A percentile compares a stretch with the other conserved stretches of the same genome.
Conservation (phyloP, 2,113 vertebrate genomes). For the Phycodurus eques region DNA sequence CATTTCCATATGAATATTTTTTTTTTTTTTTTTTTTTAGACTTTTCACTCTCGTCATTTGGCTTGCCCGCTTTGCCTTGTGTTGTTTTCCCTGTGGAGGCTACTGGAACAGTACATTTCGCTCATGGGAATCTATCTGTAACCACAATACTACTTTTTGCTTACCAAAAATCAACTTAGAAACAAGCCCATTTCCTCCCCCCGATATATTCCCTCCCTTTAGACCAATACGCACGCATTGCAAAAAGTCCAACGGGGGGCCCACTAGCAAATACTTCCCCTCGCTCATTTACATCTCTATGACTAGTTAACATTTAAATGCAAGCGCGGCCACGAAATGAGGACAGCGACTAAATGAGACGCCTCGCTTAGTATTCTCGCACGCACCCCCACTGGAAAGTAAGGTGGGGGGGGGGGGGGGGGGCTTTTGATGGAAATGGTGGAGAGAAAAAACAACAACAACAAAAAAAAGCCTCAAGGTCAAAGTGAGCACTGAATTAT, state of each 20-base stretch:
- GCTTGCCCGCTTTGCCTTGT: not conserved
- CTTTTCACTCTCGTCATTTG: not conserved
- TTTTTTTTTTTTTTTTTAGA: too few species aligned
- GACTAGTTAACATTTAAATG: conserved; percentile 80
- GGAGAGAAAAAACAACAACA: conserved; percentile 13
- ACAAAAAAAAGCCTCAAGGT: conserved; percentile 33
- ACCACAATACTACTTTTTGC: not conserved
- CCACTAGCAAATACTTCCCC: conserved; percentile 66
- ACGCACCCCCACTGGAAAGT: conserved; percentile 41
- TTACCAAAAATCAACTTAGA: not conserved
- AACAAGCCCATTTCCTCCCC: not conserved
- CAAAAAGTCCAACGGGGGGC: conserved; percentile 51
- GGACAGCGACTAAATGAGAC: conserved; percentile 69
- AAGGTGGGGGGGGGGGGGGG: conserved; percentile 19
- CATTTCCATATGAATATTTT: not conserved
- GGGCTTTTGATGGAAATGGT: not conserved
- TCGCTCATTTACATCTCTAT: conserved; percentile 78
- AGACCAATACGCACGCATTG: conserved; percentile 64
- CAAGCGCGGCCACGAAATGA: conserved; percentile 64
- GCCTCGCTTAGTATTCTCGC: conserved; percentile 71
- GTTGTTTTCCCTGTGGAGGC: not conserved
- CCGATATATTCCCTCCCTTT: conserved; percentile 34
- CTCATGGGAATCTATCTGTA: not conserved
- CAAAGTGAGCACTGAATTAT: conserved; percentile 42
- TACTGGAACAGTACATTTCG: not conserved